Base-by-base conservation (phyloP, 2,888 invertebrate species). In the Holacanthella duospinosa region DNA sequence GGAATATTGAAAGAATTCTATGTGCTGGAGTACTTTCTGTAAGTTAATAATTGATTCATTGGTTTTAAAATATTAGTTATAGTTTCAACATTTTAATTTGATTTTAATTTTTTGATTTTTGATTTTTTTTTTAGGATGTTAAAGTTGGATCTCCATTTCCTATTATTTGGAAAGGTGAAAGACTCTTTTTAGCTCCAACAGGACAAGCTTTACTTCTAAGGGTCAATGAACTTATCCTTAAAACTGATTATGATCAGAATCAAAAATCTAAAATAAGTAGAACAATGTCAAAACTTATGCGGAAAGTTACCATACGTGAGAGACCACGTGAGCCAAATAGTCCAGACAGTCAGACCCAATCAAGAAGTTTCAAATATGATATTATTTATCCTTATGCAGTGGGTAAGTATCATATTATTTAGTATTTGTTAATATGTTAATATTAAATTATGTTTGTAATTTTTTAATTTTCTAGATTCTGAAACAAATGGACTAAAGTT, bases 151-250 rank as follows among this genome's bases (percentile, higher is more conserved):
- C 28, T 21, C 29, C 21, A 21, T 16, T 27, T 27, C 55, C 55
- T 6, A 55, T 55, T 27, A 25, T 19, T 3, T 58, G 29, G 36
- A 29, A 24, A 29, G 58, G 58, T n/a, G 24, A 21, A 9, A 3
- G 6, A 12, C 12, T 58, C 4, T 58, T 58, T 21, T 12, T 6
- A 19, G 12, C 24, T n/a, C 12, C 36, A 9, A 6, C 58, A 3
- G 58, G 36, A 6, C 36, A 29, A 4, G 58, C 21, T 2, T 6
- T 29, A 6, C 9, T 58, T 4, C 58, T 43, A n/a, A 28, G 24
- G 43, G 36, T n/a, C 29, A 43, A 58, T 43, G 58, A 36, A n/a
- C 36, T 58, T n/a, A 29, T 58, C 4, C 29, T 24, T 4, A 58
- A 58, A 36, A n/a, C 29, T 19, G 24, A 58, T 36, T 24, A 58